A percentile compares a stretch with the other conserved stretches of the same genome.
Evolutionary conservation across 2,888 invertebrate species (phyloP).

Genomic region (Nemoura dubitans): DNA sequence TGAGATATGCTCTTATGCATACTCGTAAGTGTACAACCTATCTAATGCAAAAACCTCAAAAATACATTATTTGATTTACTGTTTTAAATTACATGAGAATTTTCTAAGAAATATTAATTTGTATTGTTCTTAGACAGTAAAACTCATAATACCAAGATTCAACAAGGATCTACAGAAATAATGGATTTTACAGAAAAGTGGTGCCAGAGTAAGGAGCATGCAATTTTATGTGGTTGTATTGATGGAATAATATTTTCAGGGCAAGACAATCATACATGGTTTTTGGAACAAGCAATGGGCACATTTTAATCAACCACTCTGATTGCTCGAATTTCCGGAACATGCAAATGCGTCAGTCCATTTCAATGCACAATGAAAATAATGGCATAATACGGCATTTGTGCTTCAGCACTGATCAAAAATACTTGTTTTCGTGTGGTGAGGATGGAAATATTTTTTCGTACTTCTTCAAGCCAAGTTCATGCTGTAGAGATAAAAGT

Average conservation of each 20-base stretch:
- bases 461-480: background rate
- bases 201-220: no score
- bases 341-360: background rate
- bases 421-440: background rate
- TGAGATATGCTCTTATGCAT: background rate
- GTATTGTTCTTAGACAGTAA: no score
- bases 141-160: no score
- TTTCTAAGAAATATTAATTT: no score
- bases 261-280: background rate
- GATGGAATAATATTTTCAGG: background rate
- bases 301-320: background rate
- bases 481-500: background rate
- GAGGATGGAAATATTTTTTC: background rate
- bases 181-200: no score
- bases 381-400: background rate
- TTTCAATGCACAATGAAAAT: background rate
- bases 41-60: no score
- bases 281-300: background rate
- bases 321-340: background rate
- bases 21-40: background rate
- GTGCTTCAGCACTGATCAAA: background rate
- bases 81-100: no score
- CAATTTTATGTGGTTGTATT: no score
- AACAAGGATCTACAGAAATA: no score
- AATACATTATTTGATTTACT: no score